Evolutionary conservation across 2,113 vertebrate genomes (phyloP).

Genomic region (Corythornis madagascariensis): DNA sequence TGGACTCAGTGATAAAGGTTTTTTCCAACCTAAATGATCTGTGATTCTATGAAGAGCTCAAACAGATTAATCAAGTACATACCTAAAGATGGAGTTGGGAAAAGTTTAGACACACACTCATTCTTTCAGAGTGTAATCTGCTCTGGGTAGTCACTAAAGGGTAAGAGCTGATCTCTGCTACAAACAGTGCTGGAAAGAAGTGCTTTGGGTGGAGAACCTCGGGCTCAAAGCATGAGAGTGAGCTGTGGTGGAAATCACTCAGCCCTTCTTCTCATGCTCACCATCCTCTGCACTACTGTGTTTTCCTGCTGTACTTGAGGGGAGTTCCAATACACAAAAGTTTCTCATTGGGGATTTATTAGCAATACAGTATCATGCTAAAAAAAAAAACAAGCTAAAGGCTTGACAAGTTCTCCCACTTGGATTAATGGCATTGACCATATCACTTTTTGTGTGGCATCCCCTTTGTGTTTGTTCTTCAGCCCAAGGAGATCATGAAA

Average conservation of each 20-base stretch:
- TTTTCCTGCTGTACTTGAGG: neutral
- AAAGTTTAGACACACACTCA: neutral
- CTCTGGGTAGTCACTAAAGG: neutral
- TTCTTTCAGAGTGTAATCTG: accelerated
- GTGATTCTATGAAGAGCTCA: neutral
- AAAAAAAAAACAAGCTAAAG: neutral
- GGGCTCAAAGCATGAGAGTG: neutral
- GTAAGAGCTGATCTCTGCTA: neutral
- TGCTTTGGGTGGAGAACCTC: neutral
- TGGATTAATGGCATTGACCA: neutral
- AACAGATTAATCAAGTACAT: neutral
- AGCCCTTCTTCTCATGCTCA: neutral
- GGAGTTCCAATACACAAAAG: neutral
- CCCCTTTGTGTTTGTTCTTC: neutral
- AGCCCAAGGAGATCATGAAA: slow-evolving; percentile 9
- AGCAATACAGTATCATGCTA: neutral
- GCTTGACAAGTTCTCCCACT: neutral
- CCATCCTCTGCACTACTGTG: neutral
- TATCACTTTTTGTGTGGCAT: neutral
- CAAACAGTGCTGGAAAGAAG: neutral
- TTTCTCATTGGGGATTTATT: neutral
- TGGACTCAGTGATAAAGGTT: neutral
- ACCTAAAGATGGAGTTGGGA: neutral
- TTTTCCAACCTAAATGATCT: neutral
- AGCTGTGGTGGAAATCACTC: neutral